Evolutionary conservation across 1,140 invertebrate species (phyloP).

Genomic region (Pogonomyrmex barbatus): DNA sequence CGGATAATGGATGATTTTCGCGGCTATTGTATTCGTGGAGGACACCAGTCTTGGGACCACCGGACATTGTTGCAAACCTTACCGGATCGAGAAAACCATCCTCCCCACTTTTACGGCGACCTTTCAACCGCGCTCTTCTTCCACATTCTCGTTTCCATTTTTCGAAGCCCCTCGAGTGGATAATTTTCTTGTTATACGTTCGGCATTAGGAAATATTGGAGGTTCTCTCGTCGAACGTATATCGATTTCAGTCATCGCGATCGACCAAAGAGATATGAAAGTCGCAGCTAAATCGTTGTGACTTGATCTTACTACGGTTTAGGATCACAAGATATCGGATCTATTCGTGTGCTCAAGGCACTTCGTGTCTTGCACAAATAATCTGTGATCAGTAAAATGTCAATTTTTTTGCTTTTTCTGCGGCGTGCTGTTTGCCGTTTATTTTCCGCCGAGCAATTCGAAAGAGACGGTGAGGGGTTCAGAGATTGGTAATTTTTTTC

Average conservation of each 20-base stretch:
- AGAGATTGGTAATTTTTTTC: slow-evolving; percentile 44
- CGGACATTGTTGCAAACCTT: slow-evolving; percentile 81
- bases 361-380: slow-evolving; percentile 77
- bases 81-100: slow-evolving; percentile 71
- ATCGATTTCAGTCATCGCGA: slow-evolving; percentile 55
- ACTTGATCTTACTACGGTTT: slow-evolving; percentile 71
- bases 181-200: slow-evolving; percentile 85
- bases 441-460: slow-evolving; percentile 43
- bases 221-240: slow-evolving; percentile 27
- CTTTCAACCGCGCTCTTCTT: slow-evolving; percentile 12
- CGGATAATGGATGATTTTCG: slow-evolving; percentile 86
- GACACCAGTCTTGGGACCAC: slow-evolving; percentile 74
- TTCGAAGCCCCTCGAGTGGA: slow-evolving; percentile 80
- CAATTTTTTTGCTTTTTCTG: slow-evolving; percentile 67
- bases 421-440: slow-evolving; percentile 44
- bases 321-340: slow-evolving; percentile 83
- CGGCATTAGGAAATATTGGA: slow-evolving; percentile 78
- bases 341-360: slow-evolving; percentile 78
- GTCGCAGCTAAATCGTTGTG: slow-evolving; percentile 63
- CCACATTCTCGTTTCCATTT: slow-evolving; percentile 63
- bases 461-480: not conserved
- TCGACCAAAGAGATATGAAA: slow-evolving; percentile 76
- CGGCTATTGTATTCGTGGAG: slow-evolving; percentile 81
- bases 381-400: slow-evolving; percentile 64
- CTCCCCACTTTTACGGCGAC: slow-evolving; percentile 20